A percentile compares a stretch with the other conserved stretches of the same genome.
Evolutionary conservation across 2,888 invertebrate species (phyloP).

Genomic region (Boloria selene): DNA sequence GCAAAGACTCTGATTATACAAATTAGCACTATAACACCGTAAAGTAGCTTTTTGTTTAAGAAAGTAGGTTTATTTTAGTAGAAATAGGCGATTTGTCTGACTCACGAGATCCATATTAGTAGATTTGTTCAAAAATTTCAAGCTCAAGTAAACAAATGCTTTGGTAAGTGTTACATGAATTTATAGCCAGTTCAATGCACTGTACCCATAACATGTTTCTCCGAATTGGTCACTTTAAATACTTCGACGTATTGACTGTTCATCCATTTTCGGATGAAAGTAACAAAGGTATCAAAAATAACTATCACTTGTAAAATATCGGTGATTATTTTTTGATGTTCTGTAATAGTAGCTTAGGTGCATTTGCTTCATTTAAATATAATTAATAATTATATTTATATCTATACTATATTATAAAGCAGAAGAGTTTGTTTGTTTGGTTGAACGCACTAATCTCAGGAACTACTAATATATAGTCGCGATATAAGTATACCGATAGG

Average conservation of each 20-base stretch:
- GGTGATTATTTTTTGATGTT: too few species aligned
- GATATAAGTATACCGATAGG: too few species aligned
- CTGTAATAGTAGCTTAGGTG: too few species aligned
- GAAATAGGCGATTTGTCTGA: not conserved
- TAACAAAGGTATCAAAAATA: not conserved
- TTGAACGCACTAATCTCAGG: too few species aligned
- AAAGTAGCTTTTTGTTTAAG: slow-evolving; percentile 31
- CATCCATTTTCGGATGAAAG: slow-evolving; percentile 8
- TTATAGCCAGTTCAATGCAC: slow-evolving; percentile 34
- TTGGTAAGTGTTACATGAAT: slow-evolving; percentile 28
- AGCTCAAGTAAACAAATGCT: slow-evolving; percentile 10
- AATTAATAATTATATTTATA: too few species aligned
- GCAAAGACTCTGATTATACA: slow-evolving; percentile 9
- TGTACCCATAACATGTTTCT: slow-evolving; percentile 30
- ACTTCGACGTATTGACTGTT: slow-evolving; percentile 8
- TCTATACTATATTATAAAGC: too few species aligned
- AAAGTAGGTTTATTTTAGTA: slow-evolving; percentile 12
- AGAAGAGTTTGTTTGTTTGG: too few species aligned
- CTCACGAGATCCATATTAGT: slow-evolving; percentile 4
- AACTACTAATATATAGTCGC: too few species aligned
- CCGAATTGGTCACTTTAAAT: slow-evolving; percentile 32
- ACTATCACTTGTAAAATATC: too few species aligned
- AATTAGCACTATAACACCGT: slow-evolving; percentile 35
- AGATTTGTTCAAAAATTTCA: slow-evolving; percentile 12
- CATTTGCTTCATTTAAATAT: too few species aligned